Conservation (phyloP, 1,140 invertebrate genomes). For the Cecropterus lyciades region DNA sequence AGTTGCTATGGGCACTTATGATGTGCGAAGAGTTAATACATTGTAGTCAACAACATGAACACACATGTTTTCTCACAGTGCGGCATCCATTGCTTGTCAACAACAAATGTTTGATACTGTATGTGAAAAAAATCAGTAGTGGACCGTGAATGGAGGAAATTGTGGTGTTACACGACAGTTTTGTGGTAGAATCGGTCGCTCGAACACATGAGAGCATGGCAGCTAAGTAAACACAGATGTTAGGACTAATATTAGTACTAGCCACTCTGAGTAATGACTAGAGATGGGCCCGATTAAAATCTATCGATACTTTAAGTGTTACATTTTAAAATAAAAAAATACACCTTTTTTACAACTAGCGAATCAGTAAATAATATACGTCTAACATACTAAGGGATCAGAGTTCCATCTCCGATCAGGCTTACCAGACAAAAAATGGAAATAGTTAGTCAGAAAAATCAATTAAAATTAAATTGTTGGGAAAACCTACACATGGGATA, state of each 20-base stretch:
- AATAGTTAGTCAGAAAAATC: no score
- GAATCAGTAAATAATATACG: no score
- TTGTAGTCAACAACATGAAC: slow-evolving; percentile 15
- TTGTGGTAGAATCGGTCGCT: slow-evolving; percentile 26
- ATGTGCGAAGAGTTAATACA: slow-evolving; percentile 34
- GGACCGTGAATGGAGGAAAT: neutral
- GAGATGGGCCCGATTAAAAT: neutral
- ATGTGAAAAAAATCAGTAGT: neutral
- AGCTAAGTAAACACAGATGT: slow-evolving; percentile 38
- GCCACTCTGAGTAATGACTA: slow-evolving; percentile 36
- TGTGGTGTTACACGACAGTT: neutral
- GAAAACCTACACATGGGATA: no score
- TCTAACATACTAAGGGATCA: no score
- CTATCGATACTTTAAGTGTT: slow-evolving; percentile 7
- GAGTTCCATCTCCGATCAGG: no score
- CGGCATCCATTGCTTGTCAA: slow-evolving; percentile 13
- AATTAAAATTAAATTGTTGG: no score
- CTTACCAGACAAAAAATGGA: no score
- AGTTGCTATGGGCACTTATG: slow-evolving; percentile 34
- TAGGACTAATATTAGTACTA: slow-evolving; percentile 38
- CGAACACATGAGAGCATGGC: slow-evolving; percentile 31
- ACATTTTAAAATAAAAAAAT: no score
- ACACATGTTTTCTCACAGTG: neutral
- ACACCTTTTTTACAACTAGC: no score
- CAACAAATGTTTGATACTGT: neutral